Conservation (phyloP, 1,140 invertebrate genomes). For the Agrypnia vestita region DNA sequence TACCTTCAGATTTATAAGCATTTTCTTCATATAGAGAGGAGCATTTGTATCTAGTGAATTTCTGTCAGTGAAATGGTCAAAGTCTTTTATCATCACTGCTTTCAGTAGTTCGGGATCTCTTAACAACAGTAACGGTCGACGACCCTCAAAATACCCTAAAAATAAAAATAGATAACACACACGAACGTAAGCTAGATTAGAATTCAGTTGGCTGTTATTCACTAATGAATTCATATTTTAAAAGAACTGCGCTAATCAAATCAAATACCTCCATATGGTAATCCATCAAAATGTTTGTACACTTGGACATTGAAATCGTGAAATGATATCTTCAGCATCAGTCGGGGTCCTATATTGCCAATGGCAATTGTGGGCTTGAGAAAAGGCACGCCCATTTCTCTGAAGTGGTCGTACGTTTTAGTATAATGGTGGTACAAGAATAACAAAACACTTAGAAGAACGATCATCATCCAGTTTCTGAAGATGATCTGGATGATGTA, state of each 20-base stretch:
- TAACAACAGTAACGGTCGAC: slow-evolving; percentile 67
- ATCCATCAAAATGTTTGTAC: slow-evolving; percentile 69
- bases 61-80: slow-evolving; percentile 74
- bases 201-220: background rate
- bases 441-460: slow-evolving; percentile 64
- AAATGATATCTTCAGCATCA: slow-evolving; percentile 67
- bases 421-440: slow-evolving; percentile 68
- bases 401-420: slow-evolving; percentile 66
- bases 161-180: slow-evolving; percentile 50
- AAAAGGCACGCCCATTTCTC: slow-evolving; percentile 66
- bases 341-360: slow-evolving; percentile 67
- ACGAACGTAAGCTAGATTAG: slow-evolving; percentile 33
- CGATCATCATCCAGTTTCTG: slow-evolving; percentile 66
- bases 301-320: slow-evolving; percentile 68
- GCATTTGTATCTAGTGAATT: slow-evolving; percentile 62
- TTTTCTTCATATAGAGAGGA: slow-evolving; percentile 59
- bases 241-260: background rate
- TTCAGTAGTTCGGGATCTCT: slow-evolving; percentile 74
- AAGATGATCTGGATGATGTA: slow-evolving; percentile 60
- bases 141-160: slow-evolving; percentile 71
- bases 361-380: slow-evolving; percentile 68
- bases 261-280: slow-evolving; percentile 67
- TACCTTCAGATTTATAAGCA: slow-evolving; percentile 58
- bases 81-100: slow-evolving; percentile 73
- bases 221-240: background rate